Base-by-base conservation (phyloP, 2,888 invertebrate species). In the Drosophila demipolita region DNA sequence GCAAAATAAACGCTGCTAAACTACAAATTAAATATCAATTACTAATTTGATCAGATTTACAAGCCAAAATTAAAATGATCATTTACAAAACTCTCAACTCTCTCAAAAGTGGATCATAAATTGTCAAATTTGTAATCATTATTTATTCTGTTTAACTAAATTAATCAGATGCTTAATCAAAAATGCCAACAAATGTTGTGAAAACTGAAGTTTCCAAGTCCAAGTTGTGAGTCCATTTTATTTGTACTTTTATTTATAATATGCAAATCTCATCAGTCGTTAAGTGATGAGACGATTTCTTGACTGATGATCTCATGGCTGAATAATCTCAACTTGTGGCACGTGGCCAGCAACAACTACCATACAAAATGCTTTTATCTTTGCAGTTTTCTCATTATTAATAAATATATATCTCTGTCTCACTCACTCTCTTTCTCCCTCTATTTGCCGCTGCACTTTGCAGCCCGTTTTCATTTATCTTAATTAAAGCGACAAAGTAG, bases 291-390 rank as follows among this genome's bases (percentile, higher is more conserved):
- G 48, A 53, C 36, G 38, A 40, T 26, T 45, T 23, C 45, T 15
- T 8, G 23, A 45, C 23, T 45, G 74, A 78, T 77, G 76, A 77
- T 64, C 75, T 77, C 76, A 77, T 55, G 11, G 15, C 40, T 61
- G 49, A 8, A 17, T 12, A 36, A 36, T 7, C 42, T 52, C 48
- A 66, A 60, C 62, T 60, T 65, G 79, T 63, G 79, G 75, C 77
- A 77, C 77, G 77, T 80, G 80, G 63, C 49, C 59, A 60, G 50
- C 58, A 35, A 1, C 33, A 73, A 29, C 49, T 63, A 67, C 23
- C 59, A 55, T 67, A 66, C 63, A 58, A 57, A 57, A 12, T 32
- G 9, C 8, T 8, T 45, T 38, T 45, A 26, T 11, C 40, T 61
- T 57, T 40, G 55, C 50, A 48, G 35, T 55, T 61, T 65, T 42